Base-by-base conservation (phyloP, 1,140 invertebrate species). In the Platyscapa corneri region DNA sequence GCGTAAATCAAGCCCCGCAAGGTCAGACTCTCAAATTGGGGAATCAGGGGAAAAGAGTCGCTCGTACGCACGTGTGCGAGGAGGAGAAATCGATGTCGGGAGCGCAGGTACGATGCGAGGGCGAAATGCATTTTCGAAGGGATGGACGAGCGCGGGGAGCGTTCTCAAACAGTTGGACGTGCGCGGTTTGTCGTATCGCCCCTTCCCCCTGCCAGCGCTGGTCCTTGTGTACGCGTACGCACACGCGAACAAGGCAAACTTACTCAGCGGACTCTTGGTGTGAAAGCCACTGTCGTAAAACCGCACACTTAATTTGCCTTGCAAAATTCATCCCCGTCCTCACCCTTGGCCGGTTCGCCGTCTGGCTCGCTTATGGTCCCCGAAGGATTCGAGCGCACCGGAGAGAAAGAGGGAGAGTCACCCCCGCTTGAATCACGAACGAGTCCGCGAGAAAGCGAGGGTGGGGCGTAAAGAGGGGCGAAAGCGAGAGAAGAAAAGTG, bases 261-360 rank as follows among this genome's bases (percentile, higher is more conserved):
- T 84, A 86, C 85, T 85, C 88, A 86, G 87, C 88, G 86, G 87
- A 86, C 86, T 89, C 89, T 88, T 88, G 89, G 90, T 89, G 91
- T 90, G 91, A 93, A 91, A 92, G 91, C 90, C 90, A 89, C 90
- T 89, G 90, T 92, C 91, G 91, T 92, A 92, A 92, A 93, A 92
- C 92, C 92, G 90, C 92, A 91, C 92, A 92, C 92, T 93, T 93
- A 93, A 93, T 93, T 93, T 93, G 92, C 92, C 91, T 93, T 93
- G 92, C 92, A 93, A 93, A 93, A 92, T 93, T 91, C 90, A 92
- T 90, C 89, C 89, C 89, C 89, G 89, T 83, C 89, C 88, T 89
- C 87, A 86, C 39, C 74, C 74, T 83, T 76, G n/a, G n/a, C n/a
- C n/a, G n/a, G n/a, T n/a, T 88, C 87, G 32, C 18, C 76, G 70